Evolutionary conservation across 1,140 invertebrate species (phyloP).

Genomic region (Onthophagus taurus): DNA sequence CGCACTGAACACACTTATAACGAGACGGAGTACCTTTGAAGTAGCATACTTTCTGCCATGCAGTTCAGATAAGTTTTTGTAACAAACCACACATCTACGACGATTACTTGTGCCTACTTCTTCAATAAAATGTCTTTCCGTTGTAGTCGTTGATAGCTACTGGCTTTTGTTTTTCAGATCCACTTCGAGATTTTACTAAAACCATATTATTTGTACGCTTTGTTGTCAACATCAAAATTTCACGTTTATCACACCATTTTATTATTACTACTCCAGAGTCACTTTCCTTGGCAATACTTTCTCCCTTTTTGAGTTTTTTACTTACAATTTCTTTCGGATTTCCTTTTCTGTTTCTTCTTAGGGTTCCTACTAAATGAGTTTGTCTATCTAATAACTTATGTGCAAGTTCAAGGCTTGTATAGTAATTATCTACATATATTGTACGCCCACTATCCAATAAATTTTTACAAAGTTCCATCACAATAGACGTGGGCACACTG

Average conservation of each 20-base stretch:
- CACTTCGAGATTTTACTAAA: too few species aligned
- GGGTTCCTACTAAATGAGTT: background rate
- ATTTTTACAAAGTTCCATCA: constrained; percentile 6
- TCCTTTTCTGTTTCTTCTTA: constrained; percentile 3
- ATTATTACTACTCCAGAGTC: constrained; percentile 9
- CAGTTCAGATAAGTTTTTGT: background rate
- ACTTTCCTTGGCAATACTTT: constrained; percentile 13
- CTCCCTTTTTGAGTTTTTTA: constrained; percentile 17
- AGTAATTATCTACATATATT: constrained; percentile 35
- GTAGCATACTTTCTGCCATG: background rate
- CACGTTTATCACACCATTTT: constrained; percentile 15
- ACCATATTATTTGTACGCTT: constrained; percentile 10
- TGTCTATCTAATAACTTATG: background rate
- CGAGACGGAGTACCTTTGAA: background rate
- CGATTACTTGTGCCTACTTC: too few species aligned
- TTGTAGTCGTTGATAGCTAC: background rate
- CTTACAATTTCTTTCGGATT: constrained; percentile 13
- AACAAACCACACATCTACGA: too few species aligned
- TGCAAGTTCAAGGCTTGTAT: constrained; percentile 28
- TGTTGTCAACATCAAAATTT: constrained; percentile 15
- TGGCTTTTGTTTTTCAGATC: background rate
- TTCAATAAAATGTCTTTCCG: too few species aligned
- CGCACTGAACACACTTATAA: background rate
- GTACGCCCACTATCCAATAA: constrained; percentile 6
- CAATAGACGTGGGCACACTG: constrained; percentile 9